phyloP scores from a whole-genome alignment of 2,113 vertebrate species.

The Promerops cafer region DNA sequence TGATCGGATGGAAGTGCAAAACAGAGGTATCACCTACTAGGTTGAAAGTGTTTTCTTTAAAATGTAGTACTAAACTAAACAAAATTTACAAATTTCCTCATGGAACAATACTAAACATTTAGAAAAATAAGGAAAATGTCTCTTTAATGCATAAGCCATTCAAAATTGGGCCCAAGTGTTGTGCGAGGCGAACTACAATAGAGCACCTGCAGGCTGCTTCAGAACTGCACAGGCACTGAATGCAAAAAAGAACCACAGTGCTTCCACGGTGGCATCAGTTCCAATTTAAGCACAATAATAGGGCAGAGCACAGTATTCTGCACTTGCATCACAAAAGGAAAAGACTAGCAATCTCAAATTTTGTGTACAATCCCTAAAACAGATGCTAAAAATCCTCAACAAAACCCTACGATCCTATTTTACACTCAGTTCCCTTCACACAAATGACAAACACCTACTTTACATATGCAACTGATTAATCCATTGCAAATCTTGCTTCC shows the following conservation, averaged over 20 bases:
- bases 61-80: neutral
- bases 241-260: constrained; percentile 47
- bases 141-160: constrained; percentile 32
- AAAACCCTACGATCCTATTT: neutral
- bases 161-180: constrained; percentile 50
- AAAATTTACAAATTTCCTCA: neutral
- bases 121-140: constrained; percentile 38
- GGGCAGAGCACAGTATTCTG: constrained; percentile 26
- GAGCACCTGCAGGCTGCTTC: constrained; percentile 54
- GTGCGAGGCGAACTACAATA: constrained; percentile 19
- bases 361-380: neutral
- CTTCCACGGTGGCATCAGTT: constrained; percentile 18
- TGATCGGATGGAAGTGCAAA: fast-evolving
- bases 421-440: neutral
- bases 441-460: neutral
- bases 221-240: constrained; percentile 50
- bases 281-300: constrained; percentile 58
- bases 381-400: neutral
- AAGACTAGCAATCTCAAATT: constrained; percentile 4
- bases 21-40: neutral
- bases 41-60: neutral
- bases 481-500: neutral
- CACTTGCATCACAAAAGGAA: constrained; percentile 46
- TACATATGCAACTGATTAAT: neutral
- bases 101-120: neutral